Percentiles rank a stretch among this genome's conserved stretches.
phyloP scores from a whole-genome alignment of 2,113 vertebrate genomes.

The Atractosteus spatula region DNA sequence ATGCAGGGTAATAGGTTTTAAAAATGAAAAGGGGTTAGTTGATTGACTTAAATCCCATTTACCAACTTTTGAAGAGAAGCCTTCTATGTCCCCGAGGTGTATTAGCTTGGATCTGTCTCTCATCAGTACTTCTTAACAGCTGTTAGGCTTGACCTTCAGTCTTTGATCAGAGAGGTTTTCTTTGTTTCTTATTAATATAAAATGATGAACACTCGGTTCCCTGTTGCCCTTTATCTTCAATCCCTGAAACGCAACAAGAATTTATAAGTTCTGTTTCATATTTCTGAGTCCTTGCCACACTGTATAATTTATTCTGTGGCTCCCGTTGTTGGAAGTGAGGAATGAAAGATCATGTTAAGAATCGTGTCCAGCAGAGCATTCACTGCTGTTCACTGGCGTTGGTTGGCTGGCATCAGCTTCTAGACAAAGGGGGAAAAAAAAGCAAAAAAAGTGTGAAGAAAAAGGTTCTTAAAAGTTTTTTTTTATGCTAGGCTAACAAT shows the following conservation, averaged over 20 bases:
- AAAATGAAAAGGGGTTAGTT: background rate
- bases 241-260: conserved; percentile 43
- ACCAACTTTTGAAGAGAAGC: background rate
- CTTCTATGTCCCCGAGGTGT: background rate
- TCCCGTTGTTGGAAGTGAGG: conserved; percentile 7
- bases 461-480: no score
- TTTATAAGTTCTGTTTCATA: conserved; percentile 45
- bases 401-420: no score
- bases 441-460: no score
- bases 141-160: conserved; percentile 57
- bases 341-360: no score
- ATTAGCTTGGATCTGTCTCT: conserved; percentile 9
- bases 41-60: conserved; percentile 7
- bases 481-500: no score
- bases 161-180: conserved; percentile 57
- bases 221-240: conserved; percentile 43
- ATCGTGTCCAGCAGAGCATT: no score
- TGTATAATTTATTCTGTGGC: conserved; percentile 35
- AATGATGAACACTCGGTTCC: conserved; percentile 51
- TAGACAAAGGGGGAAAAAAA: no score
- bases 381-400: no score
- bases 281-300: conserved; percentile 34
- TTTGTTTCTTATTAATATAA: conserved; percentile 53
- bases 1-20: background rate
- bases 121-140: conserved; percentile 38